These are phyloP conservation scores for Sisyra nigra DNA, from an alignment of 2,888 invertebrate species.

Conservation along the genomic window DNA sequence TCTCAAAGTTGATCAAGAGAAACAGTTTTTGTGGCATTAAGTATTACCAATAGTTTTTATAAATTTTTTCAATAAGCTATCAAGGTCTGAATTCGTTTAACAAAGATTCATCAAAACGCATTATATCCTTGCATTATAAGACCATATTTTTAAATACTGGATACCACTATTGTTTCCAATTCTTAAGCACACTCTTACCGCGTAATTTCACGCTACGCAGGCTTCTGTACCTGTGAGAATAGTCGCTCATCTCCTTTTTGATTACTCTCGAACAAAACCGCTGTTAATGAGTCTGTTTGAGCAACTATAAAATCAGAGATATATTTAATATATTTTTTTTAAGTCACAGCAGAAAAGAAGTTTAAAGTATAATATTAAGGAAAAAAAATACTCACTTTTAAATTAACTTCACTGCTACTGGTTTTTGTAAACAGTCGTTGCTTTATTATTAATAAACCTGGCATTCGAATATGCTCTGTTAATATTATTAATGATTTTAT, in stretches of 20 bases:
- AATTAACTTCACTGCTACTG: conserved; percentile 24
- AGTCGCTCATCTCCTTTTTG: conserved; percentile 1
- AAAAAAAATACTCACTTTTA: conserved; percentile 22
- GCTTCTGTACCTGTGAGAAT: conserved; percentile 7
- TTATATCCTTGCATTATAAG: not conserved
- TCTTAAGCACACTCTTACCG: conserved; percentile 15
- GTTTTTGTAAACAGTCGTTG: conserved; percentile 18
- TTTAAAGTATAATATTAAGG: not conserved
- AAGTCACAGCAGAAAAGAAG: too few species aligned
- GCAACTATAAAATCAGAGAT: too few species aligned
- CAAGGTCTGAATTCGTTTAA: too few species aligned
- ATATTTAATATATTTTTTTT: too few species aligned
- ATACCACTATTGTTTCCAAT: conserved; percentile 13
- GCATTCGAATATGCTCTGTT: not conserved
- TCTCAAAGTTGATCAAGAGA: too few species aligned
- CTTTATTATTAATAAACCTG: conserved; percentile 1
- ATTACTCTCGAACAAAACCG: not conserved
- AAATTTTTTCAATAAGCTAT: too few species aligned
- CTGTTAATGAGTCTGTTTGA: conserved; percentile 1
- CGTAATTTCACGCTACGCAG: conserved; percentile 14
- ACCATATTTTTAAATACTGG: conserved; percentile 8
- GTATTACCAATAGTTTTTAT: too few species aligned
- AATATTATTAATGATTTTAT: not conserved
- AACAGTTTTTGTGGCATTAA: too few species aligned
- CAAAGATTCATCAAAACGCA: too few species aligned